Evolutionary conservation across 2,888 invertebrate genomes (phyloP).

Genomic region (Endotricha flammealis): DNA sequence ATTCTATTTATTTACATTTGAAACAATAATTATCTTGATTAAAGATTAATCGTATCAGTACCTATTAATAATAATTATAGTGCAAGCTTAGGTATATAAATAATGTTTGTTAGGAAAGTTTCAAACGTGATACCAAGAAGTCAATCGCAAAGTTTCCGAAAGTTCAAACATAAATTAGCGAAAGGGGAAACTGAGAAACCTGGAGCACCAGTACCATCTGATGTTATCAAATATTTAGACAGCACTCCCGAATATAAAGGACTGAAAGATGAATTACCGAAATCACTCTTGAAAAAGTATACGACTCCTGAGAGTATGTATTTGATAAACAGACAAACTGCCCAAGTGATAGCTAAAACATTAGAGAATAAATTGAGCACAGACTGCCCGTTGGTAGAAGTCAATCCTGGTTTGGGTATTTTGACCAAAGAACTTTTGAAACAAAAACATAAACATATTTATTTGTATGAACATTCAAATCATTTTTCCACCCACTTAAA

Average conservation of each 20-base stretch:
- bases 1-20: too few relatives aligned
- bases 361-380: conserved; percentile 45
- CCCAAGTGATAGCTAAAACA: conserved; percentile 48
- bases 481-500: conserved; percentile 66
- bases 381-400: conserved; percentile 76
- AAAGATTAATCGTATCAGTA: too few relatives aligned
- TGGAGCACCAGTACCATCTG: conserved; percentile 40
- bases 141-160: conserved; percentile 19
- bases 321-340: conserved; percentile 56
- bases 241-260: conserved; percentile 42
- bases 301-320: conserved; percentile 60
- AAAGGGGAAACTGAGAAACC: conserved; percentile 38
- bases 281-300: conserved; percentile 52
- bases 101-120: conserved; percentile 7
- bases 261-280: conserved; percentile 51
- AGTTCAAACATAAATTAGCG: conserved; percentile 44
- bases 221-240: conserved; percentile 54
- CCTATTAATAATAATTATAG: too few relatives aligned
- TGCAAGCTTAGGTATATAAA: too few relatives aligned
- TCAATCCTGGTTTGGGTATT: conserved; percentile 83
- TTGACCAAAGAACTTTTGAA: conserved; percentile 79
- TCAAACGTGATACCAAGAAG: neutral
- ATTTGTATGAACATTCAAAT: conserved; percentile 78
- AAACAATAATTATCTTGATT: too few relatives aligned
- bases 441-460: conserved; percentile 64